Evolutionary conservation across 2,113 vertebrate species (phyloP).

Genomic region (Agelaius phoeniceus): DNA sequence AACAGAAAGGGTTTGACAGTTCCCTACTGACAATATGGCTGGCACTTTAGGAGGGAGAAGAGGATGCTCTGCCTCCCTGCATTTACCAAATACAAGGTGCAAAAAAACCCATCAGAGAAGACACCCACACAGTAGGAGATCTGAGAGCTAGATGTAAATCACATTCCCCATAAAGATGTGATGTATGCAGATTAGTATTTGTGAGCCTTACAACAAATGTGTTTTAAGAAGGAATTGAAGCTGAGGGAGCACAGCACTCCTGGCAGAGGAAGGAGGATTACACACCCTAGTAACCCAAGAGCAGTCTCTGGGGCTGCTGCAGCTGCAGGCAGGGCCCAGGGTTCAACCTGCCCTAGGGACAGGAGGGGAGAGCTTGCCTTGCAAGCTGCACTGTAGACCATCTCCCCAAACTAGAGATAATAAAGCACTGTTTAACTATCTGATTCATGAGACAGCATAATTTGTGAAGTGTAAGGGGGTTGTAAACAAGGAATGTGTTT

Average conservation of each 20-base stretch:
- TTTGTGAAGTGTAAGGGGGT: not conserved
- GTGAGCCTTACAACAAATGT: not conserved
- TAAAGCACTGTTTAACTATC: not conserved
- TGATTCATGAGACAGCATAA: not conserved
- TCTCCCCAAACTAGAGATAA: not conserved
- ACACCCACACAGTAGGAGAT: not conserved
- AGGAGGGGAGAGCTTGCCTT: not conserved
- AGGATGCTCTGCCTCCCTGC: not conserved
- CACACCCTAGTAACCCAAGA: accelerated
- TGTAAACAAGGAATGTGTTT: not conserved
- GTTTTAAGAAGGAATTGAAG: not conserved
- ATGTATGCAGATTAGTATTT: not conserved
- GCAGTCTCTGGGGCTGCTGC: not conserved
- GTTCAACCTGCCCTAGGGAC: not conserved
- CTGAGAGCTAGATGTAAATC: not conserved
- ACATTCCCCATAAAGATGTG: not conserved
- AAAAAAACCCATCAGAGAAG: not conserved
- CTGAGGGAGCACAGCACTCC: not conserved
- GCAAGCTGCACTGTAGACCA: not conserved
- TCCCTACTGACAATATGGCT: not conserved
- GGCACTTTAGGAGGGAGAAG: not conserved
- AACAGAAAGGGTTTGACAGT: not conserved
- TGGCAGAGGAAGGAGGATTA: not conserved
- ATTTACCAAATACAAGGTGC: not conserved
- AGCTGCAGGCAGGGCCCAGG: not conserved